Percentiles rank a stretch among this genome's conserved stretches.
Evolutionary conservation across 1,140 invertebrate species (phyloP).

Genomic region (Paraescarpia echinospica): DNA sequence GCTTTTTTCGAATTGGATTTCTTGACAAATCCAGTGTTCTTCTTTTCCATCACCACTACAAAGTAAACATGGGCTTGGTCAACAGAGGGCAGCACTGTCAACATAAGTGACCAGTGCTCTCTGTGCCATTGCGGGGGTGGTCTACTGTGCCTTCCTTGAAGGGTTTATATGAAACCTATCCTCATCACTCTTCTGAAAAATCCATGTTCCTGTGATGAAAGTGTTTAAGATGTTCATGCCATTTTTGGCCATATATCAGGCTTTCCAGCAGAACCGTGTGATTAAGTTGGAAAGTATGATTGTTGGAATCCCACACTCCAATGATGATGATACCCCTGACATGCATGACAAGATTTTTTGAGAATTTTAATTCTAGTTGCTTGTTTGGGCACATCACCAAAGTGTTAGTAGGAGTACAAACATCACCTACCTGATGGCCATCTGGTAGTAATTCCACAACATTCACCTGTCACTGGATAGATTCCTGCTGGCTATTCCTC

Average conservation of each 20-base stretch:
- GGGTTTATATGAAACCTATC: neutral
- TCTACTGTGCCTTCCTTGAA: neutral
- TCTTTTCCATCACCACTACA: neutral
- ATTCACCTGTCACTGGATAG: neutral
- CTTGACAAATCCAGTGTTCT: neutral
- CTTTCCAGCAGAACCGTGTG: neutral
- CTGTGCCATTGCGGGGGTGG: neutral
- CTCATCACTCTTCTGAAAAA: neutral
- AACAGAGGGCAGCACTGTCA: neutral
- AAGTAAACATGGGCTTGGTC: neutral
- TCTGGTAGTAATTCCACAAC: neutral
- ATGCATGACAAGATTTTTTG: neutral
- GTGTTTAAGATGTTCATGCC: too few relatives aligned
- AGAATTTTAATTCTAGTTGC: neutral
- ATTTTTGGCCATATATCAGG: neutral
- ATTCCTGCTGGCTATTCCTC: neutral
- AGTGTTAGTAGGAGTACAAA: neutral
- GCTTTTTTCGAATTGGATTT: neutral
- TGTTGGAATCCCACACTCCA: neutral
- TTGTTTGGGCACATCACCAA: neutral
- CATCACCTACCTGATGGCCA: neutral
- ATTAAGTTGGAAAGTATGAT: neutral
- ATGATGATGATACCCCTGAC: neutral
- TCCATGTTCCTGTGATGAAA: neutral
- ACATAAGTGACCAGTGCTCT: neutral